A percentile compares a stretch with the other conserved stretches of the same genome.
phyloP scores from a whole-genome alignment of 1,140 invertebrate species.

The Leptinotarsa undecemlineata region DNA sequence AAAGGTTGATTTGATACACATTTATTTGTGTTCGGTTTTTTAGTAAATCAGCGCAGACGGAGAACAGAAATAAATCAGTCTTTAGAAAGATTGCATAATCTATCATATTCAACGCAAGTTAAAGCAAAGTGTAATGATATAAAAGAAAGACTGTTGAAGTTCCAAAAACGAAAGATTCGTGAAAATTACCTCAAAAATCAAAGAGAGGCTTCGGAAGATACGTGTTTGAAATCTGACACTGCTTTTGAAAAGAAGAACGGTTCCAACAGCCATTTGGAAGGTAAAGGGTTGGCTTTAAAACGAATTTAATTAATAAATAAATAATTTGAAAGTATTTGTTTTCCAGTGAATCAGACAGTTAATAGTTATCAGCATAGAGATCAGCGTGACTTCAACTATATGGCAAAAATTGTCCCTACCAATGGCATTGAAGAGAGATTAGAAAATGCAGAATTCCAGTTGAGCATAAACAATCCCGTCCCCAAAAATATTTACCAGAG shows the following conservation, averaged over 20 bases:
- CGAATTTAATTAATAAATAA: too few relatives aligned
- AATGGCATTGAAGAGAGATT: conserved; percentile 64
- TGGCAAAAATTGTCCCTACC: conserved; percentile 46
- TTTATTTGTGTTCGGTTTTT: neutral
- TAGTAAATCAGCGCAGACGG: conserved; percentile 34
- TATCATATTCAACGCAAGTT: conserved; percentile 63
- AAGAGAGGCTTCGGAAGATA: conserved; percentile 60
- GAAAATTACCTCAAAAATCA: conserved; percentile 69
- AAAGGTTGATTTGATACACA: too few relatives aligned
- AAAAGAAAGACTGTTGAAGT: conserved; percentile 64
- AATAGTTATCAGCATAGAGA: conserved; percentile 59
- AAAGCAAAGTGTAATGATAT: conserved; percentile 63
- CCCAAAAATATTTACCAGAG: conserved; percentile 64
- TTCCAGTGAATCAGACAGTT: conserved; percentile 62
- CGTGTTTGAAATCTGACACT: conserved; percentile 71
- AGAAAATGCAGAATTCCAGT: conserved; percentile 60
- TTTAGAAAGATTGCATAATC: conserved; percentile 52
- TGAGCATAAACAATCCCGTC: conserved; percentile 60
- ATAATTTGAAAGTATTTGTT: conserved; percentile 9
- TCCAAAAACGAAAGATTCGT: conserved; percentile 65
- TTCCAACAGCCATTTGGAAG: conserved; percentile 72
- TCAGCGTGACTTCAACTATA: conserved; percentile 48
- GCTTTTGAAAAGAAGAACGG: conserved; percentile 65
- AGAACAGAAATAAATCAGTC: conserved; percentile 44
- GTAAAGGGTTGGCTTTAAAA: conserved; percentile 52